These are phyloP conservation scores for Neopelma chrysocephalum DNA, from an alignment of 2,797 vertebrate species.

Conservation along the genomic window DNA sequence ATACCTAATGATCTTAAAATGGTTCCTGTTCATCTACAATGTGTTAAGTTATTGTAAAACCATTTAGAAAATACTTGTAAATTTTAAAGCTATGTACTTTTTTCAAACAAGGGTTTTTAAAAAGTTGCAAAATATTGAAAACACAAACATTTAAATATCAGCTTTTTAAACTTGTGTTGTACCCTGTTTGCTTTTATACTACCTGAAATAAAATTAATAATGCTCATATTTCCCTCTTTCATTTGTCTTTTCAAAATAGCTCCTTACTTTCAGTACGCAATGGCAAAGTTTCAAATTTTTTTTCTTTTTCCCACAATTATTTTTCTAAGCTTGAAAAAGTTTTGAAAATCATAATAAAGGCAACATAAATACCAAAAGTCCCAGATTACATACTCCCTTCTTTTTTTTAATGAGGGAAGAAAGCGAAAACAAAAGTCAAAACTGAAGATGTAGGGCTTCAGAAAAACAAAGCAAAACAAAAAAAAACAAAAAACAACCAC, in stretches of 20 bases:
- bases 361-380: not conserved
- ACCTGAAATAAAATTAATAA: not conserved
- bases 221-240: not conserved
- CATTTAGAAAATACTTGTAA: not conserved
- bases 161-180: not conserved
- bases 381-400: not conserved
- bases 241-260: not conserved
- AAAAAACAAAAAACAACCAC: not conserved
- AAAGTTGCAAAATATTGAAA: not conserved
- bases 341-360: not conserved
- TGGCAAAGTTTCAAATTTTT: not conserved
- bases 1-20: not conserved
- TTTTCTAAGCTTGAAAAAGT: not conserved
- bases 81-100: not conserved
- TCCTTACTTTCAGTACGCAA: not conserved
- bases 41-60: not conserved
- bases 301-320: not conserved
- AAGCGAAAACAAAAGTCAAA: not conserved
- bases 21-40: not conserved
- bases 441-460: not conserved
- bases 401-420: not conserved
- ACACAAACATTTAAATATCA: not conserved
- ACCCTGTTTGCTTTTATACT: not conserved
- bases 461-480: not conserved
- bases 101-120: not conserved